These are phyloP conservation scores for Rynchops niger DNA, from an alignment of 2,113 vertebrate genomes.

Conservation along the genomic window DNA sequence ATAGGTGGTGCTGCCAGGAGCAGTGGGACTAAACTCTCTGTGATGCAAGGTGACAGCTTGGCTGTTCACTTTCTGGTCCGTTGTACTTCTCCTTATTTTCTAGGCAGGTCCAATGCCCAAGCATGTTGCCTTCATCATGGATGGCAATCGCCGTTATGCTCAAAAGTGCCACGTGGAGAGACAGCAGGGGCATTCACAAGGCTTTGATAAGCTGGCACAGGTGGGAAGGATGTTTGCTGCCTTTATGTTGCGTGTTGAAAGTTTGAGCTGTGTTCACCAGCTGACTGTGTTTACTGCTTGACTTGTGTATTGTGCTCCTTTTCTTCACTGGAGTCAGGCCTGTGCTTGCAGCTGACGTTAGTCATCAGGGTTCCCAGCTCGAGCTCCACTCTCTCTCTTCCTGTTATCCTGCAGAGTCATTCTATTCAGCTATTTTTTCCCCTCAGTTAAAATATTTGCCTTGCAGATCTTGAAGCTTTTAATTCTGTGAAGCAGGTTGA, in stretches of 20 bases:
- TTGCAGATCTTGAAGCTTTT: not conserved
- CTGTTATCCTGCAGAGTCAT: not conserved
- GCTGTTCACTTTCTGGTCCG: not conserved
- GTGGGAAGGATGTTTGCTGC: conserved; percentile 68
- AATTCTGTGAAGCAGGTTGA: not conserved
- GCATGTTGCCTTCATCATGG: conserved; percentile 98
- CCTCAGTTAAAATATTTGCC: not conserved
- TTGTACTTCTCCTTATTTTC: not conserved
- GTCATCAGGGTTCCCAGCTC: not conserved
- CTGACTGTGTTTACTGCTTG: not conserved
- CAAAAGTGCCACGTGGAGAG: conserved; percentile 88
- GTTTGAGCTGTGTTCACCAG: not conserved
- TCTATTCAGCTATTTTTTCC: not conserved
- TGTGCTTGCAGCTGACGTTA: not conserved
- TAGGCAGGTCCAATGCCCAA: conserved; percentile 96
- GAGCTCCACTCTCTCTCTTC: not conserved
- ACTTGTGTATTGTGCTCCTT: not conserved
- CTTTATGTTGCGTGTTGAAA: not conserved
- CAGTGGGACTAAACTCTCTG: not conserved
- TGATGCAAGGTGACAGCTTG: not conserved
- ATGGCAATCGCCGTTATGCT: conserved; percentile 95
- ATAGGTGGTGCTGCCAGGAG: accelerated
- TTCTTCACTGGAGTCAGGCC: not conserved
- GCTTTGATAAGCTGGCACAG: conserved; percentile 95
- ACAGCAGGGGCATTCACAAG: conserved; percentile 91